A percentile compares a stretch with the other conserved stretches of the same genome.
phyloP scores from a whole-genome alignment of 2,113 vertebrate species.

The Tetraodon nigroviridis region DNA sequence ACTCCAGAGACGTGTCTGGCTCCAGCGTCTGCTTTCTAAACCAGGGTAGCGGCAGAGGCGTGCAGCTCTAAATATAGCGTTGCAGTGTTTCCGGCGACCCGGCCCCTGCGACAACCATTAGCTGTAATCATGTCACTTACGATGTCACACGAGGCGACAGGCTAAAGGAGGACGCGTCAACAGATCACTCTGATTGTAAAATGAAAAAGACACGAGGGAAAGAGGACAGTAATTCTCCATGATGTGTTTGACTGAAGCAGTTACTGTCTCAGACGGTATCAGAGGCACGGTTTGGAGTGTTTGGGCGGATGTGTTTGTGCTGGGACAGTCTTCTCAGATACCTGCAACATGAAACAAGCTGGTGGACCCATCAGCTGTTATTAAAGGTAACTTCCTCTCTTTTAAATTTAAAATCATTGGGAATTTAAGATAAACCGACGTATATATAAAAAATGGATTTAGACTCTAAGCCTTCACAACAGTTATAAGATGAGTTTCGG shows the following conservation, averaged over 20 bases:
- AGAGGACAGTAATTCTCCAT: conserved; percentile 9
- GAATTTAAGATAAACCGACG: not conserved
- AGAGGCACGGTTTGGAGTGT: conserved; percentile 44
- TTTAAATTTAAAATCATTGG: not conserved
- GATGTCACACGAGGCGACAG: conserved; percentile 58
- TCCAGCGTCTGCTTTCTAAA: conserved; percentile 30
- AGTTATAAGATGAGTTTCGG: not conserved
- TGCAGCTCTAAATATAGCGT: conserved; percentile 52
- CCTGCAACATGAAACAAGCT: conserved; percentile 47
- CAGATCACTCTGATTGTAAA: conserved; percentile 50
- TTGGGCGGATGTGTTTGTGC: conserved; percentile 54
- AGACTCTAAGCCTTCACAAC: no score
- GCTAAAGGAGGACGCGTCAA: conserved; percentile 64
- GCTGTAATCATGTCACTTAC: conserved; percentile 63
- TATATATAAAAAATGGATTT: not conserved
- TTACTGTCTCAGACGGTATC: conserved; percentile 40
- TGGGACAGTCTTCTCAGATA: conserved; percentile 51
- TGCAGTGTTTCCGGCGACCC: conserved; percentile 30
- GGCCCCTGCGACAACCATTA: conserved; percentile 61
- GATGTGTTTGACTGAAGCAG: conserved; percentile 51
- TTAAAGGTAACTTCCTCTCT: no score
- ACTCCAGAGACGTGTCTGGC: conserved; percentile 14
- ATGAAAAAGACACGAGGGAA: conserved; percentile 37
- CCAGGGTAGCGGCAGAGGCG: conserved; percentile 21
- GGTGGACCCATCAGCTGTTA: conserved; percentile 14